Evolutionary conservation across 2,888 invertebrate species (phyloP).

Genomic region (Nebria salina): DNA sequence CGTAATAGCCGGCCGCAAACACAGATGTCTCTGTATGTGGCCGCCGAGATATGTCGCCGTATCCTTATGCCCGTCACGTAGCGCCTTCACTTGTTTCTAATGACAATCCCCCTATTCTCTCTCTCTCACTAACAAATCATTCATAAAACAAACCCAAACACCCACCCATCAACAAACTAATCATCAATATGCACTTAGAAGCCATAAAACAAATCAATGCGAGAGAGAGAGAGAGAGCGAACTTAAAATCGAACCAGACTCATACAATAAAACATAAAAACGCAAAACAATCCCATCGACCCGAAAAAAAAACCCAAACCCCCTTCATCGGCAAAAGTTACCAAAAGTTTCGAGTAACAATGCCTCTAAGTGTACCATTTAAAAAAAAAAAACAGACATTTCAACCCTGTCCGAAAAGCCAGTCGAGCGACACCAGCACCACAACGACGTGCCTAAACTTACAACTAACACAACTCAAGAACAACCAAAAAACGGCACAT

Average conservation of each 20-base stretch:
- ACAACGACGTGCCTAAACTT: neutral
- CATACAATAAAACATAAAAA: neutral
- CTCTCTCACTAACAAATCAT: too few relatives aligned
- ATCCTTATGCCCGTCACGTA: slow-evolving; percentile 14
- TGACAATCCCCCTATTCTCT: neutral
- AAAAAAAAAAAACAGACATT: neutral
- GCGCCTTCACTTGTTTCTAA: slow-evolving; percentile 22
- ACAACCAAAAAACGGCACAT: too few relatives aligned
- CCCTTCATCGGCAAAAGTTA: neutral
- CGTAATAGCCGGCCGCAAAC: neutral
- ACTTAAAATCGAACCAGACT: too few relatives aligned
- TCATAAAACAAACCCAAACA: too few relatives aligned
- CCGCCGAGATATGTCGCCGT: neutral
- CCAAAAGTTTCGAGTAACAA: neutral
- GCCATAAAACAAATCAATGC: too few relatives aligned
- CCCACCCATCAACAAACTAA: too few relatives aligned
- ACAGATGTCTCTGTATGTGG: slow-evolving; percentile 1
- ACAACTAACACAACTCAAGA: too few relatives aligned
- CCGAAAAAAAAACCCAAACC: too few relatives aligned
- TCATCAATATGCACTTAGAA: too few relatives aligned
- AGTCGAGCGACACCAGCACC: neutral
- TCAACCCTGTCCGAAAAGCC: slow-evolving; percentile 5
- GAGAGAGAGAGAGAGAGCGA: too few relatives aligned
- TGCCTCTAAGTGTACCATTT: neutral
- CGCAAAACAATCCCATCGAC: neutral